Percentiles rank a stretch among this genome's conserved stretches.
These are phyloP conservation scores for Uria lomvia DNA, from an alignment of 2,113 vertebrate genomes.

Conservation along the genomic window DNA sequence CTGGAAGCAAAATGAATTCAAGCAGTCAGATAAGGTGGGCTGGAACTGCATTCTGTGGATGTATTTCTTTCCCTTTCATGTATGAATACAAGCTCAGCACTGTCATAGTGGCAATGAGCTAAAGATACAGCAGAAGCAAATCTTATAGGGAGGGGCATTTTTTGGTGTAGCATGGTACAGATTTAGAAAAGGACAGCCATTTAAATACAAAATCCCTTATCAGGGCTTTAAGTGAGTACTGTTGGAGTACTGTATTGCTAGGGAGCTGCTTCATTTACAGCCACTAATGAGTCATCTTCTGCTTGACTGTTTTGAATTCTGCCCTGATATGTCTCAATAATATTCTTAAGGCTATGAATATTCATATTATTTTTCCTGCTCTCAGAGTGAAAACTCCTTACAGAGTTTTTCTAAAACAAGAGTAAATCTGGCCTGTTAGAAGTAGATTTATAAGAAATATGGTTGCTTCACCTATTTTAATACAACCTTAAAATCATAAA, in stretches of 20 bases:
- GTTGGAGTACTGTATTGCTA: background rate
- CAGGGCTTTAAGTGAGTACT: background rate
- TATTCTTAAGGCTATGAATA: background rate
- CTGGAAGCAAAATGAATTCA: constrained; percentile 34
- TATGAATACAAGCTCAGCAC: background rate
- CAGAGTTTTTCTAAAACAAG: background rate
- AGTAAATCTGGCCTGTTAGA: background rate
- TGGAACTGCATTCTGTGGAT: background rate
- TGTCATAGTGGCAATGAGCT: background rate
- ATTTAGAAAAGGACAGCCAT: background rate
- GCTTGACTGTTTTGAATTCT: background rate
- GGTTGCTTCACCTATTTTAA: background rate
- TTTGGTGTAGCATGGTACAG: background rate
- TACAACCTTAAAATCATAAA: background rate
- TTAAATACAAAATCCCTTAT: background rate
- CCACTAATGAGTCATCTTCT: background rate
- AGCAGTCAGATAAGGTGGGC: background rate
- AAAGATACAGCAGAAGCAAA: background rate
- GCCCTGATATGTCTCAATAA: background rate
- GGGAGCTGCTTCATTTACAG: constrained; percentile 3
- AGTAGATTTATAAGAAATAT: background rate
- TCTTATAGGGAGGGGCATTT: background rate
- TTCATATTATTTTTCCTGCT: background rate
- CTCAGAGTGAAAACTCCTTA: background rate
- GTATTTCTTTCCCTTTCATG: background rate